Evolutionary conservation across 2,113 vertebrate species (phyloP), one percentile per base, ranked within the genome.

Genomic region (Pelobates fuscus): DNA sequence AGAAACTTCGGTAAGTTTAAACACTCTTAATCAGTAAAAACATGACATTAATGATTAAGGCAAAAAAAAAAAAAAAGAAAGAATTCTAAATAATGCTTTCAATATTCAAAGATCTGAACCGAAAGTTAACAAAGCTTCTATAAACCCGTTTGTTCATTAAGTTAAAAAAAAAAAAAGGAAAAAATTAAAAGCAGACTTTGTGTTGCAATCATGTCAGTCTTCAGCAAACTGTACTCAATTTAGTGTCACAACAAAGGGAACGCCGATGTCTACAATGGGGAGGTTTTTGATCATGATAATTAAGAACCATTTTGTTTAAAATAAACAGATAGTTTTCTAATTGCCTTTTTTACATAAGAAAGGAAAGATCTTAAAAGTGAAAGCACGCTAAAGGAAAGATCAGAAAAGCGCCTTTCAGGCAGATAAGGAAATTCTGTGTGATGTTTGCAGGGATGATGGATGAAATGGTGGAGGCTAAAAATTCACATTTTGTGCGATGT

Each of bases 311-410:
- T 98, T 98, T 98, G 94, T 97, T 96, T 97, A 94, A 98, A 97
- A 98, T 96, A 99, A 98, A 98, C 96, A 98, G 95, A 96, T 95
- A 97, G 82, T 90, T 94, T 88, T 96, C 93, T 98, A 99, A 99
- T 99, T 99, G 96, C 94, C 95, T 98, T 93, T 94, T 98, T 97
- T 99, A 94, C 97, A 98, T 98, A 96, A 98, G 95, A 99, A 98
- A 98, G 94, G 89, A 87, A 94, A 93, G 92, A 98, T 97, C 95
- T 96, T 98, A 94, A 97, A 98, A 98, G 94, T 96, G 88, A 93
- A 94, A 94, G 89, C 93, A 90, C 67, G 89, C 87, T 85, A 86
- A 86, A 85, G 83, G 79, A 81, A 90, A 93, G 92, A 95, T 94
- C 91, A 95, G 92, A 94, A 88, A 84, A 84, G 84, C 76, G 81